A percentile compares a stretch with the other conserved stretches of the same genome.
Conservation (phyloP, 2,888 invertebrate genomes). For the Pseudanteris insignis region DNA sequence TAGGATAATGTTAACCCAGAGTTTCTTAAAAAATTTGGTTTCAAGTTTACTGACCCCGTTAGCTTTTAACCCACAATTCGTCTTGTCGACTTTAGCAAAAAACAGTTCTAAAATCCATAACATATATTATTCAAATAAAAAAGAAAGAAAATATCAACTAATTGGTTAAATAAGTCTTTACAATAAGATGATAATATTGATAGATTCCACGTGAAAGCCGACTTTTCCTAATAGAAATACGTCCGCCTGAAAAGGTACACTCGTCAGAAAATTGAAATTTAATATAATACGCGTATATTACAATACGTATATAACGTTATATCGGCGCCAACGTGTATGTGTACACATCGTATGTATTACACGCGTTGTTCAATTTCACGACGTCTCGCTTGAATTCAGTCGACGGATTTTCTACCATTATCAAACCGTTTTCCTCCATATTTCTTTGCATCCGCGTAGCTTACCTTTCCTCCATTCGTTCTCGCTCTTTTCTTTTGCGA, state of each 20-base stretch:
- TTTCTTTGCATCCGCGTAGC: conserved; percentile 41
- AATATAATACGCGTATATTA: conserved; percentile 23
- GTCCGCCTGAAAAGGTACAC: conserved; percentile 8
- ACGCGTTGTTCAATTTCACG: conserved; percentile 65
- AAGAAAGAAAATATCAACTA: too few species aligned
- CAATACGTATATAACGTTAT: conserved; percentile 29
- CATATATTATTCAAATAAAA: too few species aligned
- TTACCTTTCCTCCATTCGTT: conserved; percentile 29
- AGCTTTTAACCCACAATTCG: too few species aligned
- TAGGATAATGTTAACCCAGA: too few species aligned
- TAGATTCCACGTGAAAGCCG: too few species aligned
- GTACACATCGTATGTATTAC: conserved; percentile 56
- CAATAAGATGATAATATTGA: too few species aligned
- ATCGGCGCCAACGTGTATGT: conserved; percentile 21
- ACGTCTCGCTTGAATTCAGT: conserved; percentile 64
- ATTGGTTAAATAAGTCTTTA: too few species aligned
- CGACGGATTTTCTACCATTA: conserved; percentile 64
- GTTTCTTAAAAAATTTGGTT: too few species aligned
- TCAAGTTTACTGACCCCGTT: too few species aligned
- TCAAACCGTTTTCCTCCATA: conserved; percentile 52
- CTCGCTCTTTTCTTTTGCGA: conserved; percentile 38
- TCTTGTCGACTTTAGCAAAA: too few species aligned
- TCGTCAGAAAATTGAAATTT: conserved; percentile 11
- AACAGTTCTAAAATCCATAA: too few species aligned
- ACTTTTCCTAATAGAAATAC: conserved; percentile 2